Percentiles rank a stretch among this genome's conserved stretches.
phyloP scores from a whole-genome alignment of 2,888 invertebrate genomes.

The Cephonodes hylas region DNA sequence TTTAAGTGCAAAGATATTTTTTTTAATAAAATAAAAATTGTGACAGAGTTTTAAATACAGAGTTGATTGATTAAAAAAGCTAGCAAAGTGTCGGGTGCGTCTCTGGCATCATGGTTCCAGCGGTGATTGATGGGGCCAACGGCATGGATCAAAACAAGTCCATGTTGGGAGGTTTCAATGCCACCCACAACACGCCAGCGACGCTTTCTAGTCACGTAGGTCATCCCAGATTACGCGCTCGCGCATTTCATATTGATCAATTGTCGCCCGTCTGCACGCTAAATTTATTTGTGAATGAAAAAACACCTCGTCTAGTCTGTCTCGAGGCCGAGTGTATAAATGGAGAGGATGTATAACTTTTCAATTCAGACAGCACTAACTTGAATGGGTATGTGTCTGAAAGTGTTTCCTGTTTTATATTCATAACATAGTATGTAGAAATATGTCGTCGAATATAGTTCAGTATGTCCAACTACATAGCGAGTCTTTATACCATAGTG shows the following conservation, averaged over 20 bases:
- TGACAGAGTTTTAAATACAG: no score
- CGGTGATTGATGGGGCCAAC: constrained; percentile 48
- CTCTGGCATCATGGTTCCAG: constrained; percentile 18
- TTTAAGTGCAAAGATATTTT: no score
- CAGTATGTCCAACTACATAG: background rate
- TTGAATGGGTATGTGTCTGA: background rate
- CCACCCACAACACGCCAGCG: constrained; percentile 24
- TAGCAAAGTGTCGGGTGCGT: background rate
- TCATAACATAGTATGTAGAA: background rate
- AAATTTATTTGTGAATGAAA: constrained; percentile 13
- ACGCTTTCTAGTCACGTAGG: constrained; percentile 16
- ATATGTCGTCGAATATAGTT: background rate
- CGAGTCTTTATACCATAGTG: no score
- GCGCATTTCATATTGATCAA: constrained; percentile 5
- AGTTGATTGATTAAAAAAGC: background rate
- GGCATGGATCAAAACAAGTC: constrained; percentile 65
- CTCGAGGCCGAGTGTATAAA: background rate
- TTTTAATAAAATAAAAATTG: no score
- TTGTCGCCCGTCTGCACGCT: background rate
- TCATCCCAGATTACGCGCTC: constrained; percentile 10
- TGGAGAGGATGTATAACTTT: background rate
- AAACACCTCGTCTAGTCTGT: background rate
- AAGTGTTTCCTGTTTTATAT: background rate
- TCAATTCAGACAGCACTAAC: background rate
- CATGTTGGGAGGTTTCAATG: constrained; percentile 59